Conservation (phyloP, 1,140 invertebrate genomes). For the Colletes latitarsis region DNA sequence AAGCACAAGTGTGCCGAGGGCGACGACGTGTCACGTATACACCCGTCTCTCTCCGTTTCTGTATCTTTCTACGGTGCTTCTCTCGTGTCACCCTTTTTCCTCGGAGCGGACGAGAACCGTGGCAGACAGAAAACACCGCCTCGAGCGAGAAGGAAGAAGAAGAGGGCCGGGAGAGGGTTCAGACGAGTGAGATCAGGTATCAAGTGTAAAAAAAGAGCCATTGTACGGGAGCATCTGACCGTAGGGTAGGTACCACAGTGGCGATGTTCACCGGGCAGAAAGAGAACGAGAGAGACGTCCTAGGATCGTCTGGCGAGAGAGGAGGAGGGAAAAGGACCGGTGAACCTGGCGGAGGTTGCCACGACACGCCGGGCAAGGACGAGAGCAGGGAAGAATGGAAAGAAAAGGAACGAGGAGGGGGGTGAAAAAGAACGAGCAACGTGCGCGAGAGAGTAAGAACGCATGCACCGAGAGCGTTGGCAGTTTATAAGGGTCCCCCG, state of each 20-base stretch:
- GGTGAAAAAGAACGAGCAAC: not conserved
- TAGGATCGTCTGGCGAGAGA: constrained; percentile 17
- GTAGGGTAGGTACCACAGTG: constrained; percentile 72
- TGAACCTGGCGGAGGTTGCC: constrained; percentile 48
- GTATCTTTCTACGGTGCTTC: constrained; percentile 20
- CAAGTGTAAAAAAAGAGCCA: constrained; percentile 73
- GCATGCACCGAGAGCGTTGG: constrained; percentile 76
- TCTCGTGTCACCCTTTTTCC: constrained; percentile 53
- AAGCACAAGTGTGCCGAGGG: constrained; percentile 64
- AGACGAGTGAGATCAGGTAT: constrained; percentile 77
- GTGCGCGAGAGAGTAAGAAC: constrained; percentile 8
- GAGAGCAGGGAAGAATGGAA: constrained; percentile 44
- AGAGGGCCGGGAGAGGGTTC: constrained; percentile 53
- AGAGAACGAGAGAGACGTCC: constrained; percentile 27
- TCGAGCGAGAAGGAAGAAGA: constrained; percentile 18
- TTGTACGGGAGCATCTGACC: constrained; percentile 79
- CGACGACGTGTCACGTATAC: constrained; percentile 47
- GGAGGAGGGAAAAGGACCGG: not conserved
- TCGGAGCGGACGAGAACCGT: constrained; percentile 35
- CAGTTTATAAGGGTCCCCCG: constrained; percentile 80
- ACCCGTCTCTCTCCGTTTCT: constrained; percentile 33
- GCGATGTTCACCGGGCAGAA: constrained; percentile 45
- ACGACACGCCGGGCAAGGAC: constrained; percentile 32
- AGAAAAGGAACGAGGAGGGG: constrained; percentile 55
- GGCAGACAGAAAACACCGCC: not conserved